These are phyloP conservation scores for Drosophila trichaetosa DNA, from an alignment of 2,888 invertebrate species.

Conservation along the genomic window DNA sequence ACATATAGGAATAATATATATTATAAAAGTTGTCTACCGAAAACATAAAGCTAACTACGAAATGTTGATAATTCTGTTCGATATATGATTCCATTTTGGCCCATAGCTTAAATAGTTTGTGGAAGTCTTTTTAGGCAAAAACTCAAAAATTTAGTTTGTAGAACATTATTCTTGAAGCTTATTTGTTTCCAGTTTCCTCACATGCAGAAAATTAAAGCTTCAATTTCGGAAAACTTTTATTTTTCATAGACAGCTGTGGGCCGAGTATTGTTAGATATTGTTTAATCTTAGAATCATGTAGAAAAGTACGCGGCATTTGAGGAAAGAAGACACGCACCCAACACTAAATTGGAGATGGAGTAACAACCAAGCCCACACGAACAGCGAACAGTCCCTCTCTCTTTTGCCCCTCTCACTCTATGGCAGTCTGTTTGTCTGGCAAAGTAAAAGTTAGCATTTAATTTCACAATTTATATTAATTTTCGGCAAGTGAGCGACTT, in stretches of 20 bases:
- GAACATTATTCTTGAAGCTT: not conserved
- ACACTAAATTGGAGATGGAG: conserved; percentile 7
- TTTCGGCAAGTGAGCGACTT: conserved; percentile 50
- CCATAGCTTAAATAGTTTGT: not conserved
- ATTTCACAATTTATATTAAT: conserved; percentile 79
- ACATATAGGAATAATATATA: not conserved
- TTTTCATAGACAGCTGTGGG: not conserved
- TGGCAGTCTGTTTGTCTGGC: conserved; percentile 26
- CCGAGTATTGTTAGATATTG: not conserved
- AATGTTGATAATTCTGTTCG: not conserved
- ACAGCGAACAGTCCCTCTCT: not conserved
- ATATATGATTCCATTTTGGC: not conserved
- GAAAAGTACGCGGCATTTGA: not conserved
- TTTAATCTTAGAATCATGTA: not conserved
- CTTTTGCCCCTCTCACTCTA: not conserved
- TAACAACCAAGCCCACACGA: conserved; percentile 8
- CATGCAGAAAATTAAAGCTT: not conserved
- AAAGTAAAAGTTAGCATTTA: conserved; percentile 73
- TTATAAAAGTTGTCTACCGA: not conserved
- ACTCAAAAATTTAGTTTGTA: fast-evolving
- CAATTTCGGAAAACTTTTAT: not conserved
- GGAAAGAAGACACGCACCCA: conserved; percentile 3
- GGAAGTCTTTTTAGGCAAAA: not conserved
- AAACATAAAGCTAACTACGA: not conserved
- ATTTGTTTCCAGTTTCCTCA: not conserved